phyloP scores from a whole-genome alignment of 64 coral and sea anemone genomes.

The Stichodactyla helianthus region DNA sequence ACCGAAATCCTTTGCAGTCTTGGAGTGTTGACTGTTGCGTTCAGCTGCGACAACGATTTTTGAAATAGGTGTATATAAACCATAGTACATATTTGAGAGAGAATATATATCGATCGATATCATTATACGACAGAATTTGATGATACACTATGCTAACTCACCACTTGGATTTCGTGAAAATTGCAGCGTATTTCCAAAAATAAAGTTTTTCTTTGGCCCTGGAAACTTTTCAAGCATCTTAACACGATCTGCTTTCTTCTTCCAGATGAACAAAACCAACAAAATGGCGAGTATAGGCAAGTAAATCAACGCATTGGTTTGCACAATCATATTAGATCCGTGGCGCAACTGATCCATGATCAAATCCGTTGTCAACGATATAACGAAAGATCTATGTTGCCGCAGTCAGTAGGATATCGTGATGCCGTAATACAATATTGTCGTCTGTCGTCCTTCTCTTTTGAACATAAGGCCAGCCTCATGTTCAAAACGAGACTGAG shows the following conservation, averaged over 20 bases:
- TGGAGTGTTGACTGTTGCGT: too few relatives aligned
- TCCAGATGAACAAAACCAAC: not conserved
- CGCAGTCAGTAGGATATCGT: not conserved
- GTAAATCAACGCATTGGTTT: not conserved
- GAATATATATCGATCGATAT: too few relatives aligned
- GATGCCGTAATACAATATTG: not conserved
- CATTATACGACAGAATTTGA: too few relatives aligned
- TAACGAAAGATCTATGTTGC: not conserved
- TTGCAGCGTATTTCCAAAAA: constrained; percentile 34
- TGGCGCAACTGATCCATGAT: not conserved
- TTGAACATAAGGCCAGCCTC: too few relatives aligned
- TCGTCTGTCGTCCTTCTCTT: too few relatives aligned
- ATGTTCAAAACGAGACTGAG: not conserved
- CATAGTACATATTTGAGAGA: too few relatives aligned
- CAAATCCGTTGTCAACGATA: not conserved
- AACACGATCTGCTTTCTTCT: not conserved
- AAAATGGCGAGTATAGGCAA: not conserved
- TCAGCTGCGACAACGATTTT: too few relatives aligned
- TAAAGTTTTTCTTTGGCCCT: constrained; percentile 12
- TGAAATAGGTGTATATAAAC: too few relatives aligned
- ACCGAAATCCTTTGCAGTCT: too few relatives aligned
- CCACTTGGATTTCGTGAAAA: constrained; percentile 16
- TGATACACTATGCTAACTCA: not conserved
- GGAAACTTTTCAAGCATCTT: constrained; percentile 17
- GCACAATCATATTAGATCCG: not conserved